phyloP scores from a whole-genome alignment of 2,113 vertebrate species.

The Ctenodactylus gundi region DNA sequence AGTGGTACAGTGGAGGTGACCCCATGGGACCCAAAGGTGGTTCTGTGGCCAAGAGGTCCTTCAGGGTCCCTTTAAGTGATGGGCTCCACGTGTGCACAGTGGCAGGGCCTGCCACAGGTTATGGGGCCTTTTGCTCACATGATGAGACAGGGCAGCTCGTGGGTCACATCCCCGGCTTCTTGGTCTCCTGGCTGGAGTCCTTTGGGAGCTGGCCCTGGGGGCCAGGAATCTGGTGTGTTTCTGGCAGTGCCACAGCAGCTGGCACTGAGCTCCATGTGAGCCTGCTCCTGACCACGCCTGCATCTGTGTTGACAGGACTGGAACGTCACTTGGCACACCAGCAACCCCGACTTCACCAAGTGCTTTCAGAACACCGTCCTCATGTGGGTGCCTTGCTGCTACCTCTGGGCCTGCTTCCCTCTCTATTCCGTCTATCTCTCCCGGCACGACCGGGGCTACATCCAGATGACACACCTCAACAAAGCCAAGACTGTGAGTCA shows the following conservation, averaged over 20 bases:
- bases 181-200: not conserved
- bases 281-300: not conserved
- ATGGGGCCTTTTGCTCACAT: not conserved
- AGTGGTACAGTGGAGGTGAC: not conserved
- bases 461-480: constrained; percentile 94
- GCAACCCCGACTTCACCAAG: constrained; percentile 91
- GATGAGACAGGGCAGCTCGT: rapidly evolving
- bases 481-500: constrained; percentile 94
- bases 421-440: constrained; percentile 91
- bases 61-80: not conserved
- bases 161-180: rapidly evolving
- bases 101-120: no score
- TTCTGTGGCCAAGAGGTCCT: rapidly evolving
- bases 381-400: constrained; percentile 93
- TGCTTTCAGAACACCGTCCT: constrained; percentile 97
- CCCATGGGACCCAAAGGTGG: no score
- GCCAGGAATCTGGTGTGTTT: not conserved
- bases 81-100: no score
- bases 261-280: rapidly evolving
- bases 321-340: constrained; percentile 92
- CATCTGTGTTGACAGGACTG: constrained; percentile 87
- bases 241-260: rapidly evolving
- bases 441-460: constrained; percentile 90
- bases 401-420: constrained; percentile 93
- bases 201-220: not conserved